Evolutionary conservation across 1,140 invertebrate species (phyloP).

Genomic region (Papilio polyxenes): DNA sequence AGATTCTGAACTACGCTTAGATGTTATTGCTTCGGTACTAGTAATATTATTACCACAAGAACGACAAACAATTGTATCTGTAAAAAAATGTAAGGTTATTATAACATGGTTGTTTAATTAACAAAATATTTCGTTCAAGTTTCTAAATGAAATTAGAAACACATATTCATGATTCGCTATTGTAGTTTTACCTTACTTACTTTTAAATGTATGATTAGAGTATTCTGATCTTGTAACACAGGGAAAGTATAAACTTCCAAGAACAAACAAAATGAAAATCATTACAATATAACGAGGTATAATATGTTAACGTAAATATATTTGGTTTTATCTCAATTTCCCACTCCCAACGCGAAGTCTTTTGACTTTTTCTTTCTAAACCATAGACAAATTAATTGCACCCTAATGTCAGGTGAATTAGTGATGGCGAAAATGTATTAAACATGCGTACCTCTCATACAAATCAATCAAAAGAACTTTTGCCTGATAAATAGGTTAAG

Average conservation of each 20-base stretch:
- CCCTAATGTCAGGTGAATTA: too few species aligned
- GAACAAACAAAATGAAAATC: conserved; percentile 39
- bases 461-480: not conserved
- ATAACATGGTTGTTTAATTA: not conserved
- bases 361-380: too few species aligned
- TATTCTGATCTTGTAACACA: not conserved
- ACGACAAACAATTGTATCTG: conserved; percentile 76
- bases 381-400: not conserved
- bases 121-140: not conserved
- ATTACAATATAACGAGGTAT: conserved; percentile 36
- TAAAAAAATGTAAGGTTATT: conserved; percentile 45
- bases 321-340: not conserved
- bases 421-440: not conserved
- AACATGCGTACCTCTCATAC: not conserved
- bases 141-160: not conserved
- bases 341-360: not conserved
- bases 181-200: not conserved
- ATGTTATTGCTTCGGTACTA: conserved; percentile 60
- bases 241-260: conserved; percentile 23
- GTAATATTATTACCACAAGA: conserved; percentile 70
- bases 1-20: conserved; percentile 65
- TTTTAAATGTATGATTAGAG: not conserved
- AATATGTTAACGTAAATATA: not conserved
- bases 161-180: too few species aligned
- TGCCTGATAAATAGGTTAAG: not conserved